Base-by-base conservation (phyloP, 2,113 vertebrate species). In the Pedionomus torquatus region DNA sequence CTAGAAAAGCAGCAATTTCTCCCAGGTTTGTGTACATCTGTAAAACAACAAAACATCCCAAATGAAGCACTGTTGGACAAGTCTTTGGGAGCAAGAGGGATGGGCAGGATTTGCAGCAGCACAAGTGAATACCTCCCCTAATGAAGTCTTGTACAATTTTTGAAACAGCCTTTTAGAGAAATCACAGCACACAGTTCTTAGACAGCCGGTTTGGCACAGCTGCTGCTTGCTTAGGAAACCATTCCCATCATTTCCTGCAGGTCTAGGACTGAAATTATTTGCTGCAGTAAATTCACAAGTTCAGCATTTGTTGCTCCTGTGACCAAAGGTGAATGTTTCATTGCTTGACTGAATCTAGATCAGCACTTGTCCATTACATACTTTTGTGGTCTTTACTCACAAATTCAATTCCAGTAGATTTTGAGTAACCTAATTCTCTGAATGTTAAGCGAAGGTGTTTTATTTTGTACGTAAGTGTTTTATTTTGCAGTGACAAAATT, bases 291-390 rank as follows among this genome's bases (percentile, higher is more conserved):
- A 90, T 78, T 94, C 87, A 84, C 60, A 93, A 76, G 83, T 80
- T 87, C 72, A 81, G 37, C 87, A 80, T 86, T 89, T 75, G 66
- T 93, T 80, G 90, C 66, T 94, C 60, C 85, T 72, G 70, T 71
- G 92, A 81, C 78, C 89, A 87, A 95, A 97, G 87, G 96, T 96
- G 93, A 96, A 96, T 71, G 82, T 90, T 92, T 83, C 84, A 71
- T 79, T 90, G 74, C 61, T 31, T 87, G 83, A 72, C 79, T 88
- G 76, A 95, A 93, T 86, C 78, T 87, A 93, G 85, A 89, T 91
- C 72, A 96, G 70, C 54, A 64, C 79, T 93, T 95, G 89, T 37
- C 77, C 64, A 23, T 95, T 90, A 87, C 31, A 41, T 93, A 84
- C 87, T 92, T 93, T 72, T 64, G 69, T 71, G 68, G 61, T 80